A percentile compares a stretch with the other conserved stretches of the same genome.
phyloP scores from a whole-genome alignment of 1,140 invertebrate genomes.

The Bombus superbus region DNA sequence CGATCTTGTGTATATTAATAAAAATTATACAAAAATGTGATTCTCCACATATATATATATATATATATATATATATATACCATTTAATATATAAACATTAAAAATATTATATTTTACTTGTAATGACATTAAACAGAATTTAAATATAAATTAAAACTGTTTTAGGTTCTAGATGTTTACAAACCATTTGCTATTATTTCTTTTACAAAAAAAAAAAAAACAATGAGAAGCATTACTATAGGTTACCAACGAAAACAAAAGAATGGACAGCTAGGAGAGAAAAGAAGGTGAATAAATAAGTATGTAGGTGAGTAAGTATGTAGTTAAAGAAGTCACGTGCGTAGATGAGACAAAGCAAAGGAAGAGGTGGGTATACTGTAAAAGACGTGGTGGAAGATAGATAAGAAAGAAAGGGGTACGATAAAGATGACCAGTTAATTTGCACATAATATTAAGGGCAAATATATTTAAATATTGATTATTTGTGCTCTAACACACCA shows the following conservation, averaged over 20 bases:
- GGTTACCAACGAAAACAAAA: not conserved
- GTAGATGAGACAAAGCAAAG: not conserved
- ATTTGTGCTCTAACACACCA: not conserved
- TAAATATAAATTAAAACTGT: not conserved
- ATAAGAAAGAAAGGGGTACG: not conserved
- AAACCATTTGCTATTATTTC: not conserved
- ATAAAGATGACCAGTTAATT: not conserved
- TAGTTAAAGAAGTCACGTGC: not conserved
- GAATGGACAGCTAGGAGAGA: not conserved
- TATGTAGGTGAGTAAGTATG: not conserved
- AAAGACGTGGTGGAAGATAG: not conserved
- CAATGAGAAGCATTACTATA: not conserved
- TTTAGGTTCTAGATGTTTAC: not conserved
- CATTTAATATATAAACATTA: no score
- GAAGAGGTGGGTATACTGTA: not conserved
- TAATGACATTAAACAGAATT: no score
- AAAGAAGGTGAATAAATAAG: not conserved
- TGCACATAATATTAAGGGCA: not conserved
- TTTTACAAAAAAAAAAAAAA: not conserved
- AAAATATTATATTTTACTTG: no score
- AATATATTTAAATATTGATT: not conserved
- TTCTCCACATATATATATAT: no score
- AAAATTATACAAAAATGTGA: not conserved
- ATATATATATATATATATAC: no score
- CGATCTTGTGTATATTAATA: not conserved